These are phyloP conservation scores for Antidorcas marsupialis DNA, from an alignment of 2,113 vertebrate genomes.

Conservation along the genomic window DNA sequence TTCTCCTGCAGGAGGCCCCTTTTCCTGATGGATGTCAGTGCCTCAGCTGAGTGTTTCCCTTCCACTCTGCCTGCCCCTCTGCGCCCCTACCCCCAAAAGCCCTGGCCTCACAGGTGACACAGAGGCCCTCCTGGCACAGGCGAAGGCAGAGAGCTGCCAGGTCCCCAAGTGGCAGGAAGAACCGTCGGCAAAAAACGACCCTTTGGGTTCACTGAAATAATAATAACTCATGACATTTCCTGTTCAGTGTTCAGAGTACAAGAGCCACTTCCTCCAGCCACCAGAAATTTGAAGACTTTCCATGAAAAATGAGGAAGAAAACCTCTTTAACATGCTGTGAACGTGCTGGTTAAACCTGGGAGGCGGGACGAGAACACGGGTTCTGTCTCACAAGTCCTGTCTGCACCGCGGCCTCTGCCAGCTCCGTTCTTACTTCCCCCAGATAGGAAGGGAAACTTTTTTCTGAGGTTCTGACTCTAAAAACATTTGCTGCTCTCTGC, in stretches of 20 bases:
- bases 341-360: background rate
- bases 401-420: rapidly evolving
- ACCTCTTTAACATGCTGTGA: conserved; percentile 30
- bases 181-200: background rate
- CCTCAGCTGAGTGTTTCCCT: background rate
- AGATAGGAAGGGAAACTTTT: background rate
- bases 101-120: background rate
- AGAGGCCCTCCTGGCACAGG: background rate
- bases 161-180: conserved; percentile 24
- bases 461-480: background rate
- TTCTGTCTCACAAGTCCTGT: background rate
- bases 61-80: background rate
- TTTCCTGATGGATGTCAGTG: conserved; percentile 25
- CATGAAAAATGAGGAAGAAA: conserved; percentile 72
- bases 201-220: conserved; percentile 11
- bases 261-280: conserved; percentile 51
- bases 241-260: background rate
- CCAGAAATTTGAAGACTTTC: conserved; percentile 64
- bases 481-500: background rate
- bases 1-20: background rate
- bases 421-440: background rate
- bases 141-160: background rate
- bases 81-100: background rate
- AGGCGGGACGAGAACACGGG: background rate
- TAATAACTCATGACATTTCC: conserved; percentile 58